Evolutionary conservation across 2,888 invertebrate genomes (phyloP), one percentile per base, ranked within the genome.

Genomic region (Hipparchia semele): DNA sequence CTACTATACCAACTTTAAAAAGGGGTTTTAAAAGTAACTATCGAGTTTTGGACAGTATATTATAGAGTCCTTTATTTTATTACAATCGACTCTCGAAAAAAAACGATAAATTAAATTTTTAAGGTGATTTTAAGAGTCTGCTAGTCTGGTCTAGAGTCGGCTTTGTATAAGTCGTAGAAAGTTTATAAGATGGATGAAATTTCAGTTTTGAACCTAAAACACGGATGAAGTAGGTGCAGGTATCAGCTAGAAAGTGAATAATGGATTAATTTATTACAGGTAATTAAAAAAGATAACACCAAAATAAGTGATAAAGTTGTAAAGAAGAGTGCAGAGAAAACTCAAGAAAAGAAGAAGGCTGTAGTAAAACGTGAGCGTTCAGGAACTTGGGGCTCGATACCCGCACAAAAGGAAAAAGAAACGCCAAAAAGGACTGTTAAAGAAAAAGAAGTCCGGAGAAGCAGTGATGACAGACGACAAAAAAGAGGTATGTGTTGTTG

Each of bases 321-420:
- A 39, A 73, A 75, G n/a, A 73, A 73, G 70, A 56, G 54, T 23
- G 71, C 56, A 68, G 53, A 70, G 6, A 69, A 73, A 53, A 74
- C 60, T 59, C 45, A 58, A 59, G 66, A 62, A 39, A 81, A 75
- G 2, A 79, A 82, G 56, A 79, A 75, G 45, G 33, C 73, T 58
- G 84, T 83, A 12, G 64, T 81, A 82, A 68, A 74, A 8, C 91
- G 96, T 68, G 95, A 94, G 60, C 94, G 96, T 73, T 96, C 96
- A 76, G 96, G 96, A 82, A 95, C 95, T 69, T 95, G 94, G 95
- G 89, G 95, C 23, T 90, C 95, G 1, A 88, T 90, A 73, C 83
- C 82, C n/a, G 78, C 81, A 6, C 79, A 78, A 53, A 87, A 82
- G 78, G 89, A 87, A 68, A 89, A 85, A 74, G 87, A 88, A 62